A percentile compares a stretch with the other conserved stretches of the same genome.
phyloP scores from a whole-genome alignment of 2,797 vertebrate species.

The Coracias cyanogaster region DNA sequence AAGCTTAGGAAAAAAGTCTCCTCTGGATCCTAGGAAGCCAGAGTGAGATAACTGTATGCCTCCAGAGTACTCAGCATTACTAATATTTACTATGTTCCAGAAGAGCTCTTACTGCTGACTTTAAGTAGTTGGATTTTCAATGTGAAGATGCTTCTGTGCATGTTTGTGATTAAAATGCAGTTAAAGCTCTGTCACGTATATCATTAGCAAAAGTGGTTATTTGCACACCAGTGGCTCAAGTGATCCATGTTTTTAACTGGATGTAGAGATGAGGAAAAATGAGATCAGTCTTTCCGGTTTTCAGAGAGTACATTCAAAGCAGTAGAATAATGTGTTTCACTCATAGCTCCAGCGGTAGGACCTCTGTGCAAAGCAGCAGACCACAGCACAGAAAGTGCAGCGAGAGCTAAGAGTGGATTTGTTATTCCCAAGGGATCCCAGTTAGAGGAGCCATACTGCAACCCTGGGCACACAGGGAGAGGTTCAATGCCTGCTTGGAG shows the following conservation, averaged over 20 bases:
- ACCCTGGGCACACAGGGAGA: background rate
- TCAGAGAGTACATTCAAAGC: background rate
- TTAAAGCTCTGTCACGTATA: background rate
- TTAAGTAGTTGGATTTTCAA: constrained; percentile 6
- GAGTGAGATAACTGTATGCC: background rate
- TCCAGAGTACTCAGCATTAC: background rate
- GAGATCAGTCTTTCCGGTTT: background rate
- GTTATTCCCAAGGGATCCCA: background rate
- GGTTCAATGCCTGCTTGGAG: background rate
- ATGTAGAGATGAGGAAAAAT: background rate
- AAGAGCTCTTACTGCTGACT: constrained; percentile 4
- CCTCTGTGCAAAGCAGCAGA: background rate
- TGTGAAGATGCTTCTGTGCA: background rate
- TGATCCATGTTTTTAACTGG: background rate
- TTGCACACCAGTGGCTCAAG: background rate
- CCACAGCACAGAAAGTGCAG: background rate
- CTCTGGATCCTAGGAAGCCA: background rate
- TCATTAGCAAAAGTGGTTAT: background rate
- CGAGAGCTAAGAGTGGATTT: background rate
- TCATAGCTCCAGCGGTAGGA: background rate
- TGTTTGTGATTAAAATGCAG: background rate
- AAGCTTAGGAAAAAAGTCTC: background rate
- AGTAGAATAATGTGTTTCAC: background rate
- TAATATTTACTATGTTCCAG: background rate
- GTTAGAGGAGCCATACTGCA: background rate